A percentile compares a stretch with the other conserved stretches of the same genome.
These are phyloP conservation scores for Dipodomys stephensi DNA, from an alignment of 2,113 vertebrate genomes.

Conservation along the genomic window DNA sequence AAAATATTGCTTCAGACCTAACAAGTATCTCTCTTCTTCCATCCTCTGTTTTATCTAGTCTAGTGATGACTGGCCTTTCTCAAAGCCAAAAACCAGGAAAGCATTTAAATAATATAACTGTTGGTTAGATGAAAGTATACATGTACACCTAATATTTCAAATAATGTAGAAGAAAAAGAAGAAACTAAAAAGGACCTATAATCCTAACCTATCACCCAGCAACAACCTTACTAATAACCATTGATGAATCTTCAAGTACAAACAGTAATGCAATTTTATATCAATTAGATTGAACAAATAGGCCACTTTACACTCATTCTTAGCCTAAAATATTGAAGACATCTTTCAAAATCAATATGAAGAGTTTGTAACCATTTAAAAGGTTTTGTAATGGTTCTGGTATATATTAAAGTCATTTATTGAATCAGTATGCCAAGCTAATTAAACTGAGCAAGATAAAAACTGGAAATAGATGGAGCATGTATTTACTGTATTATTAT, in stretches of 20 bases:
- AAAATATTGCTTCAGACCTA: neutral
- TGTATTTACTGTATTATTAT: neutral
- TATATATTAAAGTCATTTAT: neutral
- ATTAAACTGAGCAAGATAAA: neutral
- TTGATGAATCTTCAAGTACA: neutral
- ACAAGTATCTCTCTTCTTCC: neutral
- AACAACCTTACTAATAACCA: neutral
- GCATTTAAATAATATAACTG: neutral
- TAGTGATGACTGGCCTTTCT: neutral
- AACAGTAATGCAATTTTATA: neutral
- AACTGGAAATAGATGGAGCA: conserved; percentile 1
- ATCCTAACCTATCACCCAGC: neutral
- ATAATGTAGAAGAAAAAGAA: neutral
- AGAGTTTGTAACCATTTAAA: neutral
- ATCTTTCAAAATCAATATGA: neutral
- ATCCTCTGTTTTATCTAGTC: neutral
- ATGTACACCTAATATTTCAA: neutral
- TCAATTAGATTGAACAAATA: neutral
- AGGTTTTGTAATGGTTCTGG: neutral
- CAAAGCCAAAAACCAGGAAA: neutral
- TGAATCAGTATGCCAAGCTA: neutral
- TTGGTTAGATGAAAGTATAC: conserved; percentile 17
- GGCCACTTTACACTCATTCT: conserved; percentile 22
- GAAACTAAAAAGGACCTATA: neutral
- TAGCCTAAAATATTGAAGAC: neutral